Conservation (phyloP, 2,113 vertebrate genomes). For the Lichenostomus cassidix region DNA sequence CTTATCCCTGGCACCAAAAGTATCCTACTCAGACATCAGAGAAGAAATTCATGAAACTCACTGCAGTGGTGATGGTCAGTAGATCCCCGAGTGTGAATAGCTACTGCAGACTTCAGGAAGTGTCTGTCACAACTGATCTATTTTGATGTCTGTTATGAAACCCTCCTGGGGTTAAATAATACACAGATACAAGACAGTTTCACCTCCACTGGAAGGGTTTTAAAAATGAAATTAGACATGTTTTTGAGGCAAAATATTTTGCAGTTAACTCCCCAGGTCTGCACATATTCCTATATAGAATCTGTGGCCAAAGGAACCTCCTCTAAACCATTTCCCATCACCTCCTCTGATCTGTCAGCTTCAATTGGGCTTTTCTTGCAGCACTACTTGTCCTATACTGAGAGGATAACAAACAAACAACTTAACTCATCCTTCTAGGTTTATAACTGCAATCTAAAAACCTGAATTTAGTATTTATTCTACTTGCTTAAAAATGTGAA, state of each 20-base stretch:
- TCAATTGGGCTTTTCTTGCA: slow-evolving; percentile 63
- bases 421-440: slow-evolving; percentile 18
- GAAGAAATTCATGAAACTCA: background rate
- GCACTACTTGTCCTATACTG: slow-evolving; percentile 49
- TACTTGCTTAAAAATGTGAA: background rate
- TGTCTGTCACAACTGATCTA: slow-evolving; percentile 77
- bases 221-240: slow-evolving; percentile 82
- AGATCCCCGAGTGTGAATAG: slow-evolving; percentile 14
- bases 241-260: slow-evolving; percentile 79
- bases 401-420: slow-evolving; percentile 63
- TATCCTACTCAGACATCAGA: background rate
- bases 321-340: slow-evolving; percentile 76
- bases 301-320: slow-evolving; percentile 72
- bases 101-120: slow-evolving; percentile 69
- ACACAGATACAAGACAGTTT: slow-evolving; percentile 74
- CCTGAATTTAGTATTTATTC: background rate
- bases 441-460: slow-evolving; percentile 6
- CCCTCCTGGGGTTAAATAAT: slow-evolving; percentile 73
- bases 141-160: slow-evolving; percentile 70
- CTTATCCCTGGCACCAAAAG: background rate
- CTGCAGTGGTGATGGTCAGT: background rate
- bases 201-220: slow-evolving; percentile 75
- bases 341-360: slow-evolving; percentile 75
- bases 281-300: slow-evolving; percentile 61
- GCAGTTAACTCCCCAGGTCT: slow-evolving; percentile 63